Conservation (phyloP, 1,140 invertebrate species). For the Brachionus rubens region DNA sequence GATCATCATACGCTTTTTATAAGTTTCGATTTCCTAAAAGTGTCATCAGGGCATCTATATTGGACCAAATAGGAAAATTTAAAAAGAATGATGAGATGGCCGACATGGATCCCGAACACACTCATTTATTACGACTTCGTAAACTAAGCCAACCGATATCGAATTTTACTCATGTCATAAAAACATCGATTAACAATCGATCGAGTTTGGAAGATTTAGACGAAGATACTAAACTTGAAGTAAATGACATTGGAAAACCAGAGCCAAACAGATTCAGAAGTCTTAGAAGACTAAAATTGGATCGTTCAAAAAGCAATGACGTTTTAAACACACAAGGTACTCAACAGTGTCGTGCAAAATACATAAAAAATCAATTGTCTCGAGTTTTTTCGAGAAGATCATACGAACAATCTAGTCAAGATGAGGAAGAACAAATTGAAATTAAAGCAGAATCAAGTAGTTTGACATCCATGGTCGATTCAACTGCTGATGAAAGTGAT, state of each 20-base stretch:
- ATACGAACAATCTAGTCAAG: slow-evolving; percentile 1
- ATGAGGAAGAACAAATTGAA: background rate
- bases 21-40: slow-evolving; percentile 7
- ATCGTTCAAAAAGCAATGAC: background rate
- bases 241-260: background rate
- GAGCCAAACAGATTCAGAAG: background rate
- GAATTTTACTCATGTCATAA: background rate
- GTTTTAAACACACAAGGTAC: background rate
- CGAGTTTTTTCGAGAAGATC: background rate
- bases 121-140: background rate
- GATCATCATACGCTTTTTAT: slow-evolving; percentile 6
- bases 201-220: background rate
- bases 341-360: background rate
- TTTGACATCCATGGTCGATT: background rate
- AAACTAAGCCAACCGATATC: slow-evolving; percentile 7
- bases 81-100: background rate
- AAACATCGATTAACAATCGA: background rate
- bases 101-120: background rate
- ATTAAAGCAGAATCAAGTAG: background rate
- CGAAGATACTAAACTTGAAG: background rate
- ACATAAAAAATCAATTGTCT: background rate
- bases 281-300: background rate
- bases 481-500: background rate
- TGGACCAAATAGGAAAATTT: background rate
- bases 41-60: background rate